Evolutionary conservation across 2,888 invertebrate species (phyloP).

Genomic region (Endotricha flammealis): DNA sequence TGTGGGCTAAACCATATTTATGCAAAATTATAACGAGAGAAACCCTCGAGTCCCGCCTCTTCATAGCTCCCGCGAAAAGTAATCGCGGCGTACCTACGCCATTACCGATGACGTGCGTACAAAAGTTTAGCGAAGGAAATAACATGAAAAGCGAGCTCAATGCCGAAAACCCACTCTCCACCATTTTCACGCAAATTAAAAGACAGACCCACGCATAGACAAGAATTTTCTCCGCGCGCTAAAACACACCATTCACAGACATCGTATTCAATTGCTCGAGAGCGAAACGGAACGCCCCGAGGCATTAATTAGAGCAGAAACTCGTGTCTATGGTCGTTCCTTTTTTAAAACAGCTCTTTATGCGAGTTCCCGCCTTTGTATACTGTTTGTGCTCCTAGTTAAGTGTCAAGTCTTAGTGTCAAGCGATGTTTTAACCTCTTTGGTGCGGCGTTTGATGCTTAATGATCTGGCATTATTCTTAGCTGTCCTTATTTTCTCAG

Average conservation of each 20-base stretch:
- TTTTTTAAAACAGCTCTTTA: constrained; percentile 73
- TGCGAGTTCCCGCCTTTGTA: constrained; percentile 58
- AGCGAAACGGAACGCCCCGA: constrained; percentile 70
- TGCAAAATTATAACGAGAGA: constrained; percentile 71
- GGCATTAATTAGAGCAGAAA: constrained; percentile 78
- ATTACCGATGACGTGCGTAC: constrained; percentile 31
- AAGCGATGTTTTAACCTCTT: constrained; percentile 49
- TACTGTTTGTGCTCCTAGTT: constrained; percentile 46
- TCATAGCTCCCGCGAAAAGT: constrained; percentile 44
- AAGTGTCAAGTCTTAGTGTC: constrained; percentile 61
- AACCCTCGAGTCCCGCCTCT: constrained; percentile 42
- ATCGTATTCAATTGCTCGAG: constrained; percentile 66
- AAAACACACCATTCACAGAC: constrained; percentile 69
- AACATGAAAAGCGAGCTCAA: constrained; percentile 53
- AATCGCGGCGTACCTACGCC: constrained; percentile 47
- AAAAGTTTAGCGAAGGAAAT: constrained; percentile 47
- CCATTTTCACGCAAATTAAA: constrained; percentile 77
- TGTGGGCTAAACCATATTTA: constrained; percentile 66
- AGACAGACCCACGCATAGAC: constrained; percentile 65
- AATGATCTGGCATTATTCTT: constrained; percentile 14
- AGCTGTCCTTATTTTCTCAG: constrained; percentile 34
- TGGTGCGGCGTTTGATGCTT: constrained; percentile 29
- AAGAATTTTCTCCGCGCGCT: constrained; percentile 58
- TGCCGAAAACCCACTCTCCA: constrained; percentile 57
- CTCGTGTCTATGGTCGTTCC: constrained; percentile 65